Base-by-base conservation (phyloP, 1,140 invertebrate species). In the Stratiolaelaps scimitus region DNA sequence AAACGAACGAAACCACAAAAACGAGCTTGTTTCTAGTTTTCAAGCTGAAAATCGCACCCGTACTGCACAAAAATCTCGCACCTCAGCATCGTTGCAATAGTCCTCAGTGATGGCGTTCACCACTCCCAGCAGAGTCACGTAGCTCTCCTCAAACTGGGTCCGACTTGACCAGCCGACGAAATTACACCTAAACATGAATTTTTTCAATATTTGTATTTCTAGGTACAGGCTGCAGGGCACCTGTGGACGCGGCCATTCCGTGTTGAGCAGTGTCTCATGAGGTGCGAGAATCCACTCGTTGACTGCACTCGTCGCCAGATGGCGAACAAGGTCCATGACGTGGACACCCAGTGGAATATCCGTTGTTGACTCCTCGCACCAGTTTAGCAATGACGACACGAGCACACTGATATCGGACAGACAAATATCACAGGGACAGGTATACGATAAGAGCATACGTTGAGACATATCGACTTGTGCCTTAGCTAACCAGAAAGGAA, bases 101-200 rank as follows among this genome's bases (percentile, higher is more conserved):
- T 60, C 53, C 53, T 60, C 53, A 17, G 53, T 60, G 26, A 60
- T 60, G 13, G 15, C 15, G 23, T 60, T 60, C 13, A 60, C 53
- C 15, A 60, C 53, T 29, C 53, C 53, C 53, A 60, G 23, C 53
- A 60, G 23, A 60, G 53, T 60, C 26, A 60, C 53, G 53, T 60
- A 60, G 53, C 26, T 60, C 26, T 60, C 53, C 23, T 60, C 53
- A 23, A 60, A 60, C 53, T 60, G 53, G 26, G 53, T 60, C 17
- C 53, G 53, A 29, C 26, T 60, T 20, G 53, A 60, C 53, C 53
- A 60, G 34, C 53, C 53, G 20, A 60, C 34, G 10, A 60, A 60
- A 10, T 60, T 60, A 10, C 53, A 60, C 15, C 53, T 15, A 10
- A 60, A 60, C 53, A 60, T 60, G 10, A 29, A 60, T 23, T 60